phyloP scores from a whole-genome alignment of 2,797 vertebrate species.

The Epinephelus awoara region DNA sequence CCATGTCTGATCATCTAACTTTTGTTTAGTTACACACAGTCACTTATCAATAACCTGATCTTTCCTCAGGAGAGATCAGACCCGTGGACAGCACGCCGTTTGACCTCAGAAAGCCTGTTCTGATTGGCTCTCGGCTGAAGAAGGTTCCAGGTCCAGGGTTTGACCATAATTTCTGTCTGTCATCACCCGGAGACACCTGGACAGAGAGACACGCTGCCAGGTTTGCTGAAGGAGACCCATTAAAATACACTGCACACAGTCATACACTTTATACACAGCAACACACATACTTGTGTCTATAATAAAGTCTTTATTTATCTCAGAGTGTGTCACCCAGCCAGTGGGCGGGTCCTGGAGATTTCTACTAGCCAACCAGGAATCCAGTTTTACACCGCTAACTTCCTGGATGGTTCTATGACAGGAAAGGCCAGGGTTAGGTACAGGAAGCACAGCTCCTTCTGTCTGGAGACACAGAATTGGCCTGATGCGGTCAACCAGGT shows the following conservation, averaged over 20 bases:
- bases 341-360: slow-evolving; percentile 91
- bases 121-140: slow-evolving; percentile 88
- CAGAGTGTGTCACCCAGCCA: slow-evolving; percentile 89
- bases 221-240: slow-evolving; percentile 34
- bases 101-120: slow-evolving; percentile 88
- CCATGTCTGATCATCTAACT: background rate
- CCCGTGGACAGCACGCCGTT: slow-evolving; percentile 88
- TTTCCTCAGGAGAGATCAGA: slow-evolving; percentile 88
- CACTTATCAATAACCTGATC: background rate
- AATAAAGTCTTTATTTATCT: slow-evolving; percentile 10
- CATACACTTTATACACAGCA: background rate
- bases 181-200: slow-evolving; percentile 65
- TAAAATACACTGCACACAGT: background rate
- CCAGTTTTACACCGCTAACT: slow-evolving; percentile 96
- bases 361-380: slow-evolving; percentile 93
- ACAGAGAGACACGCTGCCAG: slow-evolving; percentile 74
- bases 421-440: slow-evolving; percentile 90
- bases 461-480: slow-evolving; percentile 97
- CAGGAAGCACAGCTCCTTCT: slow-evolving; percentile 92
- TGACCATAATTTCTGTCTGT: slow-evolving; percentile 96
- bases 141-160: slow-evolving; percentile 88
- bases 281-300: background rate
- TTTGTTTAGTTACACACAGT: background rate
- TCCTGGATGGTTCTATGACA: slow-evolving; percentile 90
- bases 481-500: slow-evolving; percentile 96